Evolutionary conservation across 2,888 invertebrate genomes (phyloP).

Genomic region (Carcina quercana): DNA sequence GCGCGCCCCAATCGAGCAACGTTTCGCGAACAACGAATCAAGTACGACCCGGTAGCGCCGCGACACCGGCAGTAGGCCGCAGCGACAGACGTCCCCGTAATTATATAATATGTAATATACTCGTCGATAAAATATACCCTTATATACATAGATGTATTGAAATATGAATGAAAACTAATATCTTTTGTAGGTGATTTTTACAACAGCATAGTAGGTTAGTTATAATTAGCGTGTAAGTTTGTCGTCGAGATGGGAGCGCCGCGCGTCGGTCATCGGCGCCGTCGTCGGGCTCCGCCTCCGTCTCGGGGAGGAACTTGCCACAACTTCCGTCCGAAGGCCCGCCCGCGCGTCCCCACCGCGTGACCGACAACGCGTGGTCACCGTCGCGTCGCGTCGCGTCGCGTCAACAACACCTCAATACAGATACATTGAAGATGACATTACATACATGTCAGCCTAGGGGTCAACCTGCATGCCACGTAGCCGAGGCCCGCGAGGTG

Average conservation of each 20-base stretch:
- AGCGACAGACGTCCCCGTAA: constrained; percentile 64
- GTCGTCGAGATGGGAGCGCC: constrained; percentile 58
- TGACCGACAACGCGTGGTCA: no score
- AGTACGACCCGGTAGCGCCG: constrained; percentile 67
- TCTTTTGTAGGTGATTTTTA: constrained; percentile 76
- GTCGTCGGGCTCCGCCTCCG: constrained; percentile 40
- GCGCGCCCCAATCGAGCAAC: constrained; percentile 61
- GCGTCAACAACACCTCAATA: neutral
- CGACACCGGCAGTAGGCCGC: constrained; percentile 49
- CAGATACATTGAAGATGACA: no score
- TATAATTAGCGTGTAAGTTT: constrained; percentile 54
- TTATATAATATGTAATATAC: constrained; percentile 51
- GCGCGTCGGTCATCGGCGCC: constrained; percentile 47
- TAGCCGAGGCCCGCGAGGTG: no score
- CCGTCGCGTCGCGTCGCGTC: constrained; percentile 37
- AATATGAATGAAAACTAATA: constrained; percentile 73
- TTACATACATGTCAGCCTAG: no score
- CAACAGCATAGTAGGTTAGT: constrained; percentile 73
- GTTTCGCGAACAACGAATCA: constrained; percentile 75
- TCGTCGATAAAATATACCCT: constrained; percentile 69
- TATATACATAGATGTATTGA: constrained; percentile 70
- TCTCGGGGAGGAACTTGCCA: constrained; percentile 64
- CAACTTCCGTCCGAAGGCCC: constrained; percentile 70
- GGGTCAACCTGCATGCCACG: neutral
- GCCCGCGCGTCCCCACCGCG: constrained; percentile 25